Percentiles rank a stretch among this genome's conserved stretches.
Conservation (phyloP, 2,113 vertebrate genomes). For the Podilymbus podiceps region DNA sequence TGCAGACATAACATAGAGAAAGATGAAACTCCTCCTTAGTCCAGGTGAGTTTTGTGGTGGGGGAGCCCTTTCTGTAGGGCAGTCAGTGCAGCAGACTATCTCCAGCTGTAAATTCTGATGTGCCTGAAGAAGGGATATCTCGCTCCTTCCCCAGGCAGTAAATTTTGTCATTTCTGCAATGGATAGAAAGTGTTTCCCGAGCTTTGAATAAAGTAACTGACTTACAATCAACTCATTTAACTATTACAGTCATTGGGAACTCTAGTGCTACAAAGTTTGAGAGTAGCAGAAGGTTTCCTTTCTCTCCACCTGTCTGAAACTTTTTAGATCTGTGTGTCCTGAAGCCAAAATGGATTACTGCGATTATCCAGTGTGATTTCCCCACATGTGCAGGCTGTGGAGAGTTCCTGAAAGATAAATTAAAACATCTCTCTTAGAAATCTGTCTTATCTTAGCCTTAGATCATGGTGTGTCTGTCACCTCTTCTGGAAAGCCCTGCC, state of each 20-base stretch:
- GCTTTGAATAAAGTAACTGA: background rate
- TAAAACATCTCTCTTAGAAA: background rate
- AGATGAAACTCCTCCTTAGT: background rate
- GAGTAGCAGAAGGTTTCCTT: background rate
- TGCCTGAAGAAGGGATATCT: background rate
- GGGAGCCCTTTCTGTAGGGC: background rate
- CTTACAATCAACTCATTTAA: background rate
- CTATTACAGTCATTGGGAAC: background rate
- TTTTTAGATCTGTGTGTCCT: background rate
- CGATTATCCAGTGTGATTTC: background rate
- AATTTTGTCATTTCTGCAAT: background rate
- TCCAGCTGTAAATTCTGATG: background rate
- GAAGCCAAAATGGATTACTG: background rate
- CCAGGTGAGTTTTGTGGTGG: background rate
- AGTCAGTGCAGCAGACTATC: background rate
- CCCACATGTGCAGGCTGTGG: background rate
- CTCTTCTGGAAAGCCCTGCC: conserved; percentile 17
- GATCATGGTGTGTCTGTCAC: conserved; percentile 32
- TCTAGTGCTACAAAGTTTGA: background rate
- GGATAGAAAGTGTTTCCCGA: background rate
- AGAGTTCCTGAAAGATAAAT: conserved; percentile 5
- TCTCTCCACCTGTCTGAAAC: background rate
- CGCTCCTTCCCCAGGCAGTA: background rate
- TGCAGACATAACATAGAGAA: background rate
- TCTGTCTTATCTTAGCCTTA: conserved; percentile 14